Conservation (phyloP, 2,797 vertebrate species). For the Falco naumanni region DNA sequence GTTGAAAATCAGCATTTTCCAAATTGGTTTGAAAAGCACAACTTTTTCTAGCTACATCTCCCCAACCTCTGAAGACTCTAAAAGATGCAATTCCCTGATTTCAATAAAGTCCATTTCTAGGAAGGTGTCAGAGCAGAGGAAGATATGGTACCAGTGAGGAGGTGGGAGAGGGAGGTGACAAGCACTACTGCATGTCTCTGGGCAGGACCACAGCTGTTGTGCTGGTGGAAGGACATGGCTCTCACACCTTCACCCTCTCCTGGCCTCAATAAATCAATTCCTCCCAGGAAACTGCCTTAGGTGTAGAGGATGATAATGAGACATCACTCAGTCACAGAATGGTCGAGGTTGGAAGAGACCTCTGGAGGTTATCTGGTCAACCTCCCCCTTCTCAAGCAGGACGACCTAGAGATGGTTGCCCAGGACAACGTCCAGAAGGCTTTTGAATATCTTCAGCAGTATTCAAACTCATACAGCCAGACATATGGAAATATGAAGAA, state of each 20-base stretch:
- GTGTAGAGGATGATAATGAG: neutral
- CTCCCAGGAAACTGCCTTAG: neutral
- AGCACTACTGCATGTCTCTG: neutral
- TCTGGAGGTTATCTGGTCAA: neutral
- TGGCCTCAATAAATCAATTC: neutral
- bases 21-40: neutral
- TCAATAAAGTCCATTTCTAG: neutral
- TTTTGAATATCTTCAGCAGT: neutral
- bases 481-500: neutral
- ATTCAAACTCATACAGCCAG: neutral
- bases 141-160: fast-evolving
- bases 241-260: neutral
- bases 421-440: neutral
- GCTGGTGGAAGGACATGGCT: neutral
- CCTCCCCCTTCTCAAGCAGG: neutral
- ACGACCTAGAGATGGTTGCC: neutral
- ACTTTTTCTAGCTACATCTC: neutral
- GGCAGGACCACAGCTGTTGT: neutral
- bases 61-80: neutral
- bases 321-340: neutral
- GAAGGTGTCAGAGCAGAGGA: neutral
- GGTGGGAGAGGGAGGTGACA: neutral
- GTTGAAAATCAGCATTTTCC: neutral
- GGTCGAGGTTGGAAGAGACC: neutral
- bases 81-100: neutral